Base-by-base conservation (phyloP, 2,113 vertebrate species). In the Eudyptes chrysolophus region DNA sequence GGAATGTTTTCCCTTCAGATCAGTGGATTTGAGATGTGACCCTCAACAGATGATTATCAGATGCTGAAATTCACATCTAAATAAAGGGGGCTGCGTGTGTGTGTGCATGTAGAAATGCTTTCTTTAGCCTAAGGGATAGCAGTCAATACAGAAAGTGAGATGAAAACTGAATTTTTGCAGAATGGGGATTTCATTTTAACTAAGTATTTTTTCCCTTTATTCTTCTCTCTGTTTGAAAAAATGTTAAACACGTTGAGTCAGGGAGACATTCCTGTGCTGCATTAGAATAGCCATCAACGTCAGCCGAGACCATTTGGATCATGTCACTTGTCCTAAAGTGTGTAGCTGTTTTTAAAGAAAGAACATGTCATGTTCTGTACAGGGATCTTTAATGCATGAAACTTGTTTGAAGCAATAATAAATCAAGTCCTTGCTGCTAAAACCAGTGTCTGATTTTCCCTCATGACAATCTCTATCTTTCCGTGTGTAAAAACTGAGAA, bases 341-440 rank as follows among this genome's bases (percentile, higher is more conserved):
- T 96, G 95, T 97, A 96, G 96, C 89, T 95, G 94, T 95, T 97
- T 96, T 97, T 94, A 97, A 98, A 97, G 93, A 94, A 97, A 97
- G 94, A 97, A 94, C 90, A 91, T 98, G 96, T 97, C 97, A 95
- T 97, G 95, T 97, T 97, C 96, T 89, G 90, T 96, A 97, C 95
- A 93, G 77, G 87, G 95, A 97, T 97, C 95, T 97, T 97, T 98
- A 98, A 96, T 97, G 95, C 95, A 97, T 98, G 97, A 97, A 97
- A 97, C 97, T 97, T 97, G 96, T 98, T 98, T 97, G 92, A 97
- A 97, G 95, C 95, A 97, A 96, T 97, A 97, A 97, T 97, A 97
- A 97, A 97, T 97, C 97, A 98, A 97, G 85, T 94, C 96, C 90
- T 95, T 75, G 82, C 94, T 96, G 91, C 93, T 97, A 96, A 97